phyloP scores from a whole-genome alignment of 2,888 invertebrate species.

The Ptilodon capucinus region DNA sequence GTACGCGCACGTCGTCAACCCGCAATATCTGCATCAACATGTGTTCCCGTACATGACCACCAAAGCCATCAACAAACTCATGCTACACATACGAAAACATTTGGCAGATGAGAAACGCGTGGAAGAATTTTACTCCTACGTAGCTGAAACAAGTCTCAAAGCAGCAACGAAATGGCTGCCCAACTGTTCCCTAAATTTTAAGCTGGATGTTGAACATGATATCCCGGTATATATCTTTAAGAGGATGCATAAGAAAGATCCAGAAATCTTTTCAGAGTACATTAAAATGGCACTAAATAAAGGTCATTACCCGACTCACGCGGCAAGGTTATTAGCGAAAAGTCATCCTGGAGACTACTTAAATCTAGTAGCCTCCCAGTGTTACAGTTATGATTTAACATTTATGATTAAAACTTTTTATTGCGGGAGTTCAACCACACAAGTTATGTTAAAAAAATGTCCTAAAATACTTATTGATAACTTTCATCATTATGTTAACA shows the following conservation, averaged over 20 bases:
- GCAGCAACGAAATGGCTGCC: constrained; percentile 61
- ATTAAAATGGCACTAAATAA: too few species aligned
- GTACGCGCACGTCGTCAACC: constrained; percentile 57
- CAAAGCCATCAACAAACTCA: constrained; percentile 53
- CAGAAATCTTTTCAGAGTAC: too few species aligned
- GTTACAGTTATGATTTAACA: constrained; percentile 61
- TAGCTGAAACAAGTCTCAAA: constrained; percentile 36
- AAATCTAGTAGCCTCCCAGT: too few species aligned
- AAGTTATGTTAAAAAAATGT: too few species aligned
- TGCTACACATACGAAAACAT: constrained; percentile 50
- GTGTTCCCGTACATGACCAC: constrained; percentile 57
- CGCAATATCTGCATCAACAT: constrained; percentile 45
- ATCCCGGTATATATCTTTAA: too few species aligned
- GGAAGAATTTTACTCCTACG: constrained; percentile 60
- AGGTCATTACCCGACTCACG: too few species aligned
- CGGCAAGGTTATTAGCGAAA: too few species aligned
- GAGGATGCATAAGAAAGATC: too few species aligned
- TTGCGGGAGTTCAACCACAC: too few species aligned
- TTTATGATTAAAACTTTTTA: too few species aligned
- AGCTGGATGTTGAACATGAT: too few species aligned
- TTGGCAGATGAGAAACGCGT: constrained; percentile 54
- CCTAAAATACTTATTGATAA: constrained; percentile 48
- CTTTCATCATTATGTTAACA: constrained; percentile 43
- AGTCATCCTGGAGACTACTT: too few species aligned
- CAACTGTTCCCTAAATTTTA: constrained; percentile 52